phyloP scores from a whole-genome alignment of 1,140 invertebrate species.

The Bombus confusus region DNA sequence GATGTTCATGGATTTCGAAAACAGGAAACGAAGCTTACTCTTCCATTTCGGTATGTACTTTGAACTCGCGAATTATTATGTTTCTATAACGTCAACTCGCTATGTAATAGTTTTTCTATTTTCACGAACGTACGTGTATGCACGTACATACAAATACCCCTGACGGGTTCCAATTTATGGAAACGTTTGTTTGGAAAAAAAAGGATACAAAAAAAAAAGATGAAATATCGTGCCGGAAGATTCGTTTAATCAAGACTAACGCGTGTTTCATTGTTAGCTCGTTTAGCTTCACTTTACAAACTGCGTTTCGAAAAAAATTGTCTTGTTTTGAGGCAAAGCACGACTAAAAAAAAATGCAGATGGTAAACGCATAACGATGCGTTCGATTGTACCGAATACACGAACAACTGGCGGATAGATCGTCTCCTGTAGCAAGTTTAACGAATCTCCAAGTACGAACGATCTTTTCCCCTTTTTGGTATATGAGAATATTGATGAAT shows the following conservation, averaged over 20 bases:
- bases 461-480: background rate
- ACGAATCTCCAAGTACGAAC: background rate
- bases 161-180: background rate
- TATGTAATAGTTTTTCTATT: background rate
- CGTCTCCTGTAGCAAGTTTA: background rate
- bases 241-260: conserved; percentile 27
- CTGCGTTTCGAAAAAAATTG: background rate
- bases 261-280: background rate
- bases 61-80: background rate
- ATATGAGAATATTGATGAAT: background rate
- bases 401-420: background rate
- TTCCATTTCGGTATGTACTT: background rate
- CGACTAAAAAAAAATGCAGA: background rate
- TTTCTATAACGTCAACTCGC: background rate
- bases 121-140: background rate
- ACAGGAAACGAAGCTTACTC: background rate
- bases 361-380: background rate
- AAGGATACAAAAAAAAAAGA: background rate
- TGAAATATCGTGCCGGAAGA: background rate
- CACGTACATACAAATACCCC: background rate
- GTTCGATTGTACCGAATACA: background rate
- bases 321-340: background rate
- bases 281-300: conserved; percentile 12
- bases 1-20: background rate
- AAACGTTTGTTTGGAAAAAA: background rate